These are phyloP conservation scores for Sphecodes monilicornis DNA, from an alignment of 2,888 invertebrate species.

Conservation along the genomic window DNA sequence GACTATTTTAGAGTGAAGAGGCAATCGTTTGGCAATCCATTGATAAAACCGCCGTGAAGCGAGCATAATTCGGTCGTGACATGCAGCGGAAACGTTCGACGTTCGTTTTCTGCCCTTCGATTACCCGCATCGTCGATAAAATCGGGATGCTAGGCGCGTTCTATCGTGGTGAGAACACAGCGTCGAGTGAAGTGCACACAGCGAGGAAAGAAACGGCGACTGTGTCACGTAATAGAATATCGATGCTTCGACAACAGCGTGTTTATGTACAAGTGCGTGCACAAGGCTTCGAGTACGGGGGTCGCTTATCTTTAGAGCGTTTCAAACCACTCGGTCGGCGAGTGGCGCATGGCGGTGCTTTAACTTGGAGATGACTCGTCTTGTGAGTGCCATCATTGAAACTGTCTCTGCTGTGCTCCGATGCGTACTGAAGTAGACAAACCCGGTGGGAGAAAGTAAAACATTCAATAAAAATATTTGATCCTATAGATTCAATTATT, in stretches of 20 bases:
- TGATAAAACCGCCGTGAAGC: conserved; percentile 12
- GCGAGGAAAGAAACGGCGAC: conserved; percentile 31
- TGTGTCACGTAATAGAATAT: conserved; percentile 52
- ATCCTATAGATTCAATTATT: background rate
- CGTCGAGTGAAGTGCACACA: conserved; percentile 40
- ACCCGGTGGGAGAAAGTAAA: background rate
- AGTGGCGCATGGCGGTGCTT: too few relatives aligned
- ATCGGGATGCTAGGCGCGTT: conserved; percentile 8
- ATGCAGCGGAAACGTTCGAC: background rate
- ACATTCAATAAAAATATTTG: background rate
- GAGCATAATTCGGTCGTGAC: conserved; percentile 5
- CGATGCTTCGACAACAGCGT: conserved; percentile 57
- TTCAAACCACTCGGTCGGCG: background rate
- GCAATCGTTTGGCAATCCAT: conserved; percentile 31
- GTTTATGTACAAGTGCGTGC: conserved; percentile 59
- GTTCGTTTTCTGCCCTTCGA: conserved; percentile 19
- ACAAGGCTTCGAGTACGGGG: conserved; percentile 35
- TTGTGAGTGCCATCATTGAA: background rate
- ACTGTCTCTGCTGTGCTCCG: background rate
- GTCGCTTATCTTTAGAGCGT: conserved; percentile 9
- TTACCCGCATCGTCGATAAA: conserved; percentile 47
- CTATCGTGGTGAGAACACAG: background rate
- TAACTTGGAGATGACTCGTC: conserved; percentile 8
- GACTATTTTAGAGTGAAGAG: background rate
- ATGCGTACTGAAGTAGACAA: background rate